Evolutionary conservation across 2,797 vertebrate species (phyloP).

Genomic region (Falco berigora): DNA sequence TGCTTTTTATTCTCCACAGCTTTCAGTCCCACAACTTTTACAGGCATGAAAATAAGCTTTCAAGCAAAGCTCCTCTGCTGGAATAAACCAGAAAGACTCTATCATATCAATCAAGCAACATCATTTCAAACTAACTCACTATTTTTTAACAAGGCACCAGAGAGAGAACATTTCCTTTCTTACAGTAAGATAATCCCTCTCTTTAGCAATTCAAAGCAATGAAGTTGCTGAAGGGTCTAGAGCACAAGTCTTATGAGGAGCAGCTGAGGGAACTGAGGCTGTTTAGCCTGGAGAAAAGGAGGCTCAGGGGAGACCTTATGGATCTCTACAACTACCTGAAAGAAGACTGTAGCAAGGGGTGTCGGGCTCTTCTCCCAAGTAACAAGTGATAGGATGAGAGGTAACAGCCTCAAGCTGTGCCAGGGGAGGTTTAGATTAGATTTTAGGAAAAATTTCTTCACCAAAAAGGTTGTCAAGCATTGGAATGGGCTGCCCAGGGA

Average conservation of each 20-base stretch:
- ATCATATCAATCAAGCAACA: background rate
- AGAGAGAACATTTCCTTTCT: background rate
- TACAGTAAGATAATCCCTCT: background rate
- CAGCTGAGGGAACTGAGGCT: background rate
- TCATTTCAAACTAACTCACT: background rate
- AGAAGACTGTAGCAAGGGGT: background rate
- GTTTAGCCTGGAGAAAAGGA: background rate
- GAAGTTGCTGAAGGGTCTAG: background rate
- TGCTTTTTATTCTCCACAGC: background rate
- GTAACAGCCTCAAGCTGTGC: background rate
- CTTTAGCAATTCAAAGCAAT: background rate
- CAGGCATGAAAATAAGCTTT: background rate
- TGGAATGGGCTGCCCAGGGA: background rate
- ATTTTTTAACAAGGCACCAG: background rate
- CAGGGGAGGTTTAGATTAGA: background rate
- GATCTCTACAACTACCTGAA: background rate
- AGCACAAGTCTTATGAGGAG: background rate
- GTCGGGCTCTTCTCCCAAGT: background rate
- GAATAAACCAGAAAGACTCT: background rate
- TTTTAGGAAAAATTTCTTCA: background rate
- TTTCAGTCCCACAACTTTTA: background rate
- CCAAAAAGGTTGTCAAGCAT: background rate
- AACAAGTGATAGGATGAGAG: background rate
- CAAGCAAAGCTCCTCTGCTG: background rate
- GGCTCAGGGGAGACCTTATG: background rate